These are phyloP conservation scores for Andrena trimmerana DNA, from an alignment of 2,888 invertebrate genomes.

Conservation along the genomic window DNA sequence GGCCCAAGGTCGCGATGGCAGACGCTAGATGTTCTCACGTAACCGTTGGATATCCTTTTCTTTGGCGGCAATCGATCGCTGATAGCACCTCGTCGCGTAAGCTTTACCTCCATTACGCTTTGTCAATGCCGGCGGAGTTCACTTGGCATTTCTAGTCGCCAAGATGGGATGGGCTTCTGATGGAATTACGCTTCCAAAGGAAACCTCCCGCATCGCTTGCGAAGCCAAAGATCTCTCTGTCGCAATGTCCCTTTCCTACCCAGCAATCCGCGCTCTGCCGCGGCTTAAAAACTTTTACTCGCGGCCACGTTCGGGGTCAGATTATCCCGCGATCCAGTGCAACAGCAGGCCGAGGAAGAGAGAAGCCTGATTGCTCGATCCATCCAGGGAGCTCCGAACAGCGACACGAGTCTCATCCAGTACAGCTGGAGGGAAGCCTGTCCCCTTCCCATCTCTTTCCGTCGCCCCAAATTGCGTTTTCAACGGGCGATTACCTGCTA, in stretches of 20 bases:
- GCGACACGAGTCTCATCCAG: constrained; percentile 54
- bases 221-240: constrained; percentile 15
- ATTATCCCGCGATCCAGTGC: constrained; percentile 26
- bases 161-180: background rate
- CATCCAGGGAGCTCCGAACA: constrained; percentile 51
- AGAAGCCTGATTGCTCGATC: constrained; percentile 59
- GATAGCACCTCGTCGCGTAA: background rate
- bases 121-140: no score
- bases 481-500: constrained; percentile 73
- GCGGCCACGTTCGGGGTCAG: constrained; percentile 29
- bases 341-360: constrained; percentile 3
- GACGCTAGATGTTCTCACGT: constrained; percentile 33
- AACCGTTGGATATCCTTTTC: constrained; percentile 57
- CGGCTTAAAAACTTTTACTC: constrained; percentile 50
- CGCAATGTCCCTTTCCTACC: constrained; percentile 7
- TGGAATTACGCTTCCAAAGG: background rate
- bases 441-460: constrained; percentile 32
- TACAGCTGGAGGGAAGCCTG: constrained; percentile 15
- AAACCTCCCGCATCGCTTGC: background rate
- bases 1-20: constrained; percentile 46
- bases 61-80: constrained; percentile 12
- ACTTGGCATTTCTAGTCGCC: background rate
- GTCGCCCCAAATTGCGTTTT: constrained; percentile 71
- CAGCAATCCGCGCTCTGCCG: constrained; percentile 1
- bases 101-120: no score